Percentiles rank a stretch among this genome's conserved stretches.
These are phyloP conservation scores for Drosophila kanapiae DNA, from an alignment of 1,140 invertebrate genomes.

Conservation along the genomic window DNA sequence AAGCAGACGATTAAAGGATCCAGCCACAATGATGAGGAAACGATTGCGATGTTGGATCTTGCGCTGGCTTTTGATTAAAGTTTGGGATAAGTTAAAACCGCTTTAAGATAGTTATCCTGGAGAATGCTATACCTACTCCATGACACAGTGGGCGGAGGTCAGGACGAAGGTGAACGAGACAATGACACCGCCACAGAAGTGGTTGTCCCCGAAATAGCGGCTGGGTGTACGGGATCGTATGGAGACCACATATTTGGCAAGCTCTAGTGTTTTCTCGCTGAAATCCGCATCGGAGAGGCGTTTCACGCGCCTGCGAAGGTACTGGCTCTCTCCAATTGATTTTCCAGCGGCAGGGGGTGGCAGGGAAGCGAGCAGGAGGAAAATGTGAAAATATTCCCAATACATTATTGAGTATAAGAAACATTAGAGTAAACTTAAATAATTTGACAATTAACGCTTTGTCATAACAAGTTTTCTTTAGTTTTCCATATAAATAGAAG, in stretches of 20 bases:
- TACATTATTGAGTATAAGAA: neutral
- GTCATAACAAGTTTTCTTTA: neutral
- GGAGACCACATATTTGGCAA: constrained; percentile 56
- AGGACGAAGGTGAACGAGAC: constrained; percentile 37
- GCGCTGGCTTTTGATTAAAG: constrained; percentile 25
- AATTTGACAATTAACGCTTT: constrained; percentile 10
- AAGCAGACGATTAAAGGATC: constrained; percentile 41
- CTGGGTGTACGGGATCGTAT: constrained; percentile 49
- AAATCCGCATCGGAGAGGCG: constrained; percentile 37
- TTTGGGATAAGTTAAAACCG: no score
- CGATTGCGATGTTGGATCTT: constrained; percentile 47
- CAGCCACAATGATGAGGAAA: constrained; percentile 46
- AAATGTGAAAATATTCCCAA: neutral
- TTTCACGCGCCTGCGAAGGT: constrained; percentile 13
- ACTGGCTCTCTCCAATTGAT: neutral
- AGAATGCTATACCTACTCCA: constrained; percentile 51
- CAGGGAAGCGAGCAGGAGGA: neutral
- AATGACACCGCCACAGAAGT: constrained; percentile 53
- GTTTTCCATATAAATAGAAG: no score
- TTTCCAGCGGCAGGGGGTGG: neutral
- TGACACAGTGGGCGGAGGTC: constrained; percentile 57
- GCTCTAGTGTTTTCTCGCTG: neutral
- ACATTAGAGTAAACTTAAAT: neutral
- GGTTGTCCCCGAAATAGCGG: constrained; percentile 54
- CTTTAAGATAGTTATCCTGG: rapidly evolving